Evolutionary conservation across 37 sponge, comb jelly and placozoan species (phyloP).

Genomic region (Chondrilla cf. caribensis): DNA sequence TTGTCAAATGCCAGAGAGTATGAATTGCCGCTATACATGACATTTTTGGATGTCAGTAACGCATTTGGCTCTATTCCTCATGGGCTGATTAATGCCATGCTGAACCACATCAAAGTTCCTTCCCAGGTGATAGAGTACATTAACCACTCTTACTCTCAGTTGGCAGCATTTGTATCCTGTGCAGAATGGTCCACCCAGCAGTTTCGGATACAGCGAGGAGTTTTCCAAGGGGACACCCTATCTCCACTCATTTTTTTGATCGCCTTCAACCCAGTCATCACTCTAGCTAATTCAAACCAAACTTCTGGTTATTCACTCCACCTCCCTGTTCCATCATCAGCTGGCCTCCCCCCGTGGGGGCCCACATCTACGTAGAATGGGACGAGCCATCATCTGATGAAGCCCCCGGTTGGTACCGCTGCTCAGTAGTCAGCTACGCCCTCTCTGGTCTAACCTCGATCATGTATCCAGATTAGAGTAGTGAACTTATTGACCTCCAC

Average conservation of each 20-base stretch:
- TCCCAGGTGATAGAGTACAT: neutral
- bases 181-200: constrained; percentile 5
- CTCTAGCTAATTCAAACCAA: neutral
- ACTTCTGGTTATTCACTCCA: neutral
- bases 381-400: neutral
- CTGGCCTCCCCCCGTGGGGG: neutral
- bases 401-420: neutral
- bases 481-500: no score
- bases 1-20: constrained; percentile 31
- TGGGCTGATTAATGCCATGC: constrained; percentile 1
- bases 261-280: constrained; percentile 2
- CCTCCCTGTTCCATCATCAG: neutral
- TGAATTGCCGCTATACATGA: constrained; percentile 3
- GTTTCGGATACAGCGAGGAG: neutral
- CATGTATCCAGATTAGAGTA: neutral
- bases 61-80: constrained; percentile 46
- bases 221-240: constrained; percentile 32
- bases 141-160: neutral
- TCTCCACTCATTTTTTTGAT: constrained; percentile 9
- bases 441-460: neutral
- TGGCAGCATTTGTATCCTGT: neutral
- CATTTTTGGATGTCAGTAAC: constrained; percentile 38
- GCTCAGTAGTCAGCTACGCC: neutral
- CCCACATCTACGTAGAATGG: constrained; percentile 8
- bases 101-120: constrained; percentile 4